A percentile compares a stretch with the other conserved stretches of the same genome.
phyloP scores from a whole-genome alignment of 2,888 invertebrate species.

The Lasioglossum morio region DNA sequence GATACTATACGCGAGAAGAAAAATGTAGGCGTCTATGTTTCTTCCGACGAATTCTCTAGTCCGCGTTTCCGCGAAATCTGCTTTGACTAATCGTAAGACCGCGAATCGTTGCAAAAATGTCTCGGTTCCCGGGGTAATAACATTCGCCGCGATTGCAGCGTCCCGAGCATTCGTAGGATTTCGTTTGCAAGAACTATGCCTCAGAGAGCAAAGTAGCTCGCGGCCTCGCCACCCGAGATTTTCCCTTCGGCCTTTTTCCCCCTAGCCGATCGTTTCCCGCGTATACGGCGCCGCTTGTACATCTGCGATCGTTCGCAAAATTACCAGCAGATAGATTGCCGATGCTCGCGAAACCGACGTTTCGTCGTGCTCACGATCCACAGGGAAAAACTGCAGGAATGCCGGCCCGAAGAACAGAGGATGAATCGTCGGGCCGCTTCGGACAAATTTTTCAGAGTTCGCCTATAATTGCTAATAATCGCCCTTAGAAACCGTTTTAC shows the following conservation, averaged over 20 bases:
- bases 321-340: conserved; percentile 24
- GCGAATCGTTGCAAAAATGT: conserved; percentile 13
- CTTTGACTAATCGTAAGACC: neutral
- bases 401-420: neutral
- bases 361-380: neutral
- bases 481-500: neutral
- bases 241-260: neutral
- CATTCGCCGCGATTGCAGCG: conserved; percentile 10
- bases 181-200: neutral
- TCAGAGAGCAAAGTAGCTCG: conserved; percentile 2
- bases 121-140: conserved; percentile 30
- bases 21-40: neutral
- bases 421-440: conserved; percentile 30
- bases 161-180: conserved; percentile 33
- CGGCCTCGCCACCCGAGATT: neutral
- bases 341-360: conserved; percentile 16
- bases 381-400: conserved; percentile 14
- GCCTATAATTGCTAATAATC: neutral
- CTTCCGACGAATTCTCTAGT: neutral
- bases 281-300: conserved; percentile 39
- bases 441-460: conserved; percentile 26
- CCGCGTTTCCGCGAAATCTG: conserved; percentile 1
- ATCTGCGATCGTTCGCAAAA: conserved; percentile 37
- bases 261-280: conserved; percentile 34
- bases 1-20: neutral